Evolutionary conservation across 2,113 vertebrate species (phyloP), one percentile per base, ranked within the genome.

Genomic region (Riparia riparia): DNA sequence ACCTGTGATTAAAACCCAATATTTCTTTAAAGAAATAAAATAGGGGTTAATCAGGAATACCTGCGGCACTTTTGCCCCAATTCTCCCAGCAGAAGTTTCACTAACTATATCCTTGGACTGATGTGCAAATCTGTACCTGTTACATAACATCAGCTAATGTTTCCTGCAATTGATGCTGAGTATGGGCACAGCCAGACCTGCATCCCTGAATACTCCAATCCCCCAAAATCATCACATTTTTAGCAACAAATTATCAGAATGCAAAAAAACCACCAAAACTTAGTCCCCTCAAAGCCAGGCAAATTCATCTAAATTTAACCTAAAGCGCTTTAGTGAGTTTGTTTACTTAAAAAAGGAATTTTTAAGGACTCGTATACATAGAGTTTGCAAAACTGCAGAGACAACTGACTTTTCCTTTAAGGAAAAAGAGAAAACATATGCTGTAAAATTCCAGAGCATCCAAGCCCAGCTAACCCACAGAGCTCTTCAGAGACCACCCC

Each of bases 41-140:
- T 2, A n/a, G 8, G 42, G 25, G 41, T 29, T 56, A 77, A 92
- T 11, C 28, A 60, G 0, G 0, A 76, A 61, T 21, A 65, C 3
- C 70, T 19, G 32, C 53, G 58, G 80, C 32, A 28, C 37, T n/a
- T 45, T 50, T 65, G 69, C 15, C 57, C 76, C 56, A 94, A 5
- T 84, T 79, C 65, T 74, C 54, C 56, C 81, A 85, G 45, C 14
- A 49, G 9, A 61, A 57, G 39, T 22, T 53, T 50, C n/a, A 80
- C 19, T 13, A 51, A 58, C 42, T 47, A 8, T 5, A 9, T 2
- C 34, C 61, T 32, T 17, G 22, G 71, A n/a, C 2, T 76, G 39
- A 41, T 3, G 4, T 6, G 28, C 74, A 49, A 41, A n/a, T 44
- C 60, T 14, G 29, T 9, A 20, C 20, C 31, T 19, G 8, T 41